These are phyloP conservation scores for Pomacea canaliculata DNA, from an alignment of 2,888 invertebrate species.

Conservation along the genomic window DNA sequence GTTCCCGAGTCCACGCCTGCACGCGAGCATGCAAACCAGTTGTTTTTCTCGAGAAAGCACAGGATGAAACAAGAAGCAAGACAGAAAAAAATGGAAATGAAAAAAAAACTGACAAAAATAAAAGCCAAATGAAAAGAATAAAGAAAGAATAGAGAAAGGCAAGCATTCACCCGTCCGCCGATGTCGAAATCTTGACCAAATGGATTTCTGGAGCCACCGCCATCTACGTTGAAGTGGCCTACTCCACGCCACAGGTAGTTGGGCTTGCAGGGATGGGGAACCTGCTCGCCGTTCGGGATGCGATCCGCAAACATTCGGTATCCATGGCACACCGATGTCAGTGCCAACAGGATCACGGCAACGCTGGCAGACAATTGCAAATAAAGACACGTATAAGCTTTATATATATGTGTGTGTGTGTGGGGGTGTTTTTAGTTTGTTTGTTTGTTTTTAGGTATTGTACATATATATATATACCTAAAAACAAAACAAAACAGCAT, in stretches of 20 bases:
- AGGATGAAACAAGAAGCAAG: background rate
- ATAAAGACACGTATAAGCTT: background rate
- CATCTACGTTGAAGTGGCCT: constrained; percentile 41
- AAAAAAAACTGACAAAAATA: too few species aligned
- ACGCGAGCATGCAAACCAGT: too few species aligned
- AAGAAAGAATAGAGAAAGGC: background rate
- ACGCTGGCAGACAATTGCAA: background rate
- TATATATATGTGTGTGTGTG: too few species aligned
- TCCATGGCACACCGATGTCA: background rate
- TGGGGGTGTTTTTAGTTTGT: too few species aligned
- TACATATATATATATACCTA: too few species aligned
- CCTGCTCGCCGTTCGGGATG: constrained; percentile 45
- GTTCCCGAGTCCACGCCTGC: constrained; percentile 26
- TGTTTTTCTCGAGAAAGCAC: background rate
- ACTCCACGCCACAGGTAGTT: constrained; percentile 43
- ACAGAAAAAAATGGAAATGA: too few species aligned
- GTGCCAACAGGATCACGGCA: background rate
- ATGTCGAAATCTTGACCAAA: constrained; percentile 44
- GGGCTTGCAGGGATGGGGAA: constrained; percentile 43
- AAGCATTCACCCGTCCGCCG: constrained; percentile 33
- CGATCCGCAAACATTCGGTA: constrained; percentile 22
- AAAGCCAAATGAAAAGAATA: too few species aligned
- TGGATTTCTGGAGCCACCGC: constrained; percentile 40
- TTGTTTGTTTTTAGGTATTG: too few species aligned
- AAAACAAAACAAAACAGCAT: too few species aligned